Conservation (phyloP, 2,113 vertebrate species). For the Struthio camelus region DNA sequence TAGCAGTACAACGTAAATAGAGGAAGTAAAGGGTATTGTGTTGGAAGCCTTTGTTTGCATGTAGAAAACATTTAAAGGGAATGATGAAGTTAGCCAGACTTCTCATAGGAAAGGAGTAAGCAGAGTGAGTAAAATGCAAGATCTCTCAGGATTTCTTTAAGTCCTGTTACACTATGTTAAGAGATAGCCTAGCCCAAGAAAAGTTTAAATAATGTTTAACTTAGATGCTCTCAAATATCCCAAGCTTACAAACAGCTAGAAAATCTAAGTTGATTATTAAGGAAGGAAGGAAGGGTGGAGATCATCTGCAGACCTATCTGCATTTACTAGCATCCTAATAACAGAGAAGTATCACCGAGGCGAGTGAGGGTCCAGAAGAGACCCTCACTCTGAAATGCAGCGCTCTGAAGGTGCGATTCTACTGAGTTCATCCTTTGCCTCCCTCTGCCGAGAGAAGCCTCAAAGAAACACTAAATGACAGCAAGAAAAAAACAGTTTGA, state of each 20-base stretch:
- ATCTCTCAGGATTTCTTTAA: neutral
- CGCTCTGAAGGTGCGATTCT: neutral
- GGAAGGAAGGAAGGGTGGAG: accelerated
- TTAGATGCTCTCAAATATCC: neutral
- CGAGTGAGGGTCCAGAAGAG: neutral
- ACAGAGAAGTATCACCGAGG: neutral
- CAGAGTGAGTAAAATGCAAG: neutral
- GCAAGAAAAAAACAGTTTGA: neutral
- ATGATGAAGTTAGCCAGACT: neutral
- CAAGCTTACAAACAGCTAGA: neutral
- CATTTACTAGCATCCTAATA: neutral
- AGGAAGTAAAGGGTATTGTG: neutral
- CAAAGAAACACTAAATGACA: neutral
- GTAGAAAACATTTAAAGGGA: neutral
- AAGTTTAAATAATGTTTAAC: neutral
- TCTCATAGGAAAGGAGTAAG: neutral
- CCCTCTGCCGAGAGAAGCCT: neutral
- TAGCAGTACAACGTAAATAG: neutral
- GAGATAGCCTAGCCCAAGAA: neutral
- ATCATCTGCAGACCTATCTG: neutral
- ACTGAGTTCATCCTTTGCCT: neutral
- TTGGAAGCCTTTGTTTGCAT: neutral
- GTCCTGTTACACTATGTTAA: neutral
- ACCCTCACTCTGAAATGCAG: neutral
- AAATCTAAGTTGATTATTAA: neutral